phyloP scores from a whole-genome alignment of 2,113 vertebrate genomes.

The Castor canadensis region DNA sequence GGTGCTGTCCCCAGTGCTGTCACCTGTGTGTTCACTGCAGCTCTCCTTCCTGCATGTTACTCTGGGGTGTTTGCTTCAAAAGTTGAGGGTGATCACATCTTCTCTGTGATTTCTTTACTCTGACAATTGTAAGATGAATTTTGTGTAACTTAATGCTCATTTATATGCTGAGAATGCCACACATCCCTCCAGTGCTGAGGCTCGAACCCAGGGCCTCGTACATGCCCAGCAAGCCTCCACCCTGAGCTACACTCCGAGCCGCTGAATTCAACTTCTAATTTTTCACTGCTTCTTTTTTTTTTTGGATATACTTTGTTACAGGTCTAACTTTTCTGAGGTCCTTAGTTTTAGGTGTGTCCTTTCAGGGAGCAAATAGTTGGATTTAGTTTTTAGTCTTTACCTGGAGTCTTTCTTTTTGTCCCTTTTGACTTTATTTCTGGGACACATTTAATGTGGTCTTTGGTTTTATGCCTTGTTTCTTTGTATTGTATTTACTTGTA shows the following conservation, averaged over 20 bases:
- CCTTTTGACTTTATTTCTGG: background rate
- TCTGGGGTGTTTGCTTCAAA: too few relatives aligned
- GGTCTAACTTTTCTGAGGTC: background rate
- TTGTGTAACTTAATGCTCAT: background rate
- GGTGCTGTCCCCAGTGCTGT: background rate
- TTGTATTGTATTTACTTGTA: background rate
- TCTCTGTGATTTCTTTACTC: background rate
- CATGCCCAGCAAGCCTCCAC: too few relatives aligned
- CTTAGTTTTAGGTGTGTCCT: background rate
- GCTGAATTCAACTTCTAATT: background rate
- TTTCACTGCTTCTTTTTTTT: background rate
- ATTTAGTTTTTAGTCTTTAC: background rate
- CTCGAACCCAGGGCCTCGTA: background rate
- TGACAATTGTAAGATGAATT: background rate
- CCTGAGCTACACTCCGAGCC: background rate
- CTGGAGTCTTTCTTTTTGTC: background rate
- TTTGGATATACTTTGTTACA: background rate
- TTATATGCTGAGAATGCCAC: too few relatives aligned
- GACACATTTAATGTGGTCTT: background rate
- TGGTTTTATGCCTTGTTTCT: background rate
- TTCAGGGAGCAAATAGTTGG: background rate
- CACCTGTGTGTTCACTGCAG: accelerated
- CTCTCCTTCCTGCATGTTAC: background rate
- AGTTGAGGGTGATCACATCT: background rate
- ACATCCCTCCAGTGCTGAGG: background rate